Evolutionary conservation across 2,888 invertebrate genomes (phyloP), one percentile per base, ranked within the genome.

Genomic region (Mellilla xanthometata): DNA sequence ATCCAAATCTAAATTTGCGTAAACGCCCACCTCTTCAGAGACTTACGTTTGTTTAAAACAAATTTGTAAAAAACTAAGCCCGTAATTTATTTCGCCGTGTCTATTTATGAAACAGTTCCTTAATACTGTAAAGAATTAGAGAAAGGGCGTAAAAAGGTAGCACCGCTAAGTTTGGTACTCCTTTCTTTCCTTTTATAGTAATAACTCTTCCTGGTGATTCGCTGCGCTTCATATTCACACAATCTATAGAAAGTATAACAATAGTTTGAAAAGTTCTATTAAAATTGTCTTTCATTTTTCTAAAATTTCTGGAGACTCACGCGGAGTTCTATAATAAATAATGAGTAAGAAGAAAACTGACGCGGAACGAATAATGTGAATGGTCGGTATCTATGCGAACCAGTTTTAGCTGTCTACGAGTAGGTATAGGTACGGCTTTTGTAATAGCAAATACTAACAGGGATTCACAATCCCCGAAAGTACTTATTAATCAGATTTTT

Each of bases 301-400:
- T n/a, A 24, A 24, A 32, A 32, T 32, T 32, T 11, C n/a, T 22
- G 24, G 6, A 19, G 15, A 3, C 15, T 19, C 15, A 19, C 15
- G 15, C 6, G 2, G 24, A 24, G 33, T 23, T 11, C 22, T 5
- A 22, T n/a, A 22, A 34, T 24, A 11, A 26, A 35, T 13, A 12
- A 26, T 19, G n/a, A n/a, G 9, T 3, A 11, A 11, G 24, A 27
- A 34, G 4, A n/a, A 12, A 30, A 15, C n/a, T 9, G 23, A 33
- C 13, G 26, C 10, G 26, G 27, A 85, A 83, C 81, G 81, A 84
- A 86, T 81, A 8, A 7, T 1, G 24, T n/a, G 24, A 86, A 79
- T 73, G 72, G 72, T 68, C 74, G 72, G 73, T 67, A 75, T 70
- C 75, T 74, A 7, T 76, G 69, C 40, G 45, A 50, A 54, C 3